Percentiles rank a stretch among this genome's conserved stretches.
phyloP scores from a whole-genome alignment of 2,797 vertebrate species.

The Lacerta viridis region DNA sequence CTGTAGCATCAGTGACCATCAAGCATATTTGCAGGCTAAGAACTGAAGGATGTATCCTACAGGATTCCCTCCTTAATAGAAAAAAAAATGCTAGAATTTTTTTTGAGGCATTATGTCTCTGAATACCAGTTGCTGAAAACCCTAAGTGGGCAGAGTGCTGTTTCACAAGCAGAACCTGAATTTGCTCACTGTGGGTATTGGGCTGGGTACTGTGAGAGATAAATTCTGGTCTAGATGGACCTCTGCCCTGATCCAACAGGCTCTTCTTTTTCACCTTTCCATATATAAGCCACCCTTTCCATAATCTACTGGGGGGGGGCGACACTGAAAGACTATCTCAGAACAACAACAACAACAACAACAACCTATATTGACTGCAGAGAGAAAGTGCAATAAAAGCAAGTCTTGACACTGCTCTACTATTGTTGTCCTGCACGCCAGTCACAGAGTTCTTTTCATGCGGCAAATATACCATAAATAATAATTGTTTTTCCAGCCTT shows the following conservation, averaged over 20 bases:
- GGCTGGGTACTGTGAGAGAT: not conserved
- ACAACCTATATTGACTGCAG: too few species aligned
- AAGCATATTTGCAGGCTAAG: not conserved
- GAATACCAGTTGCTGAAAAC: not conserved
- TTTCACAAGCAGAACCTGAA: too few species aligned
- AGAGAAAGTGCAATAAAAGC: not conserved
- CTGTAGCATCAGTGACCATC: conserved; percentile 1
- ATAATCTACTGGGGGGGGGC: not conserved
- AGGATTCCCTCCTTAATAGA: not conserved
- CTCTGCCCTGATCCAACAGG: not conserved
- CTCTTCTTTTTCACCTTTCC: not conserved
- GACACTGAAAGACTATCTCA: not conserved
- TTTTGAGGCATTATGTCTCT: too few species aligned
- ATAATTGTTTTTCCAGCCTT: not conserved
- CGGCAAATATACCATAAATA: not conserved
- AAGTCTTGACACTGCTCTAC: not conserved
- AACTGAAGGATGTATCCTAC: not conserved
- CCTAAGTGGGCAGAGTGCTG: not conserved
- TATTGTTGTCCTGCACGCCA: not conserved
- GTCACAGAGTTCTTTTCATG: not conserved
- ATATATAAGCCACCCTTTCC: not conserved
- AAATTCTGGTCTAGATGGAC: not conserved
- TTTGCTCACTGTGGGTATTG: not conserved
- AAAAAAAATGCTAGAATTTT: not conserved
- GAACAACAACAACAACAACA: not conserved